phyloP scores from a whole-genome alignment of 2,797 vertebrate species.

The Argentina silus region DNA sequence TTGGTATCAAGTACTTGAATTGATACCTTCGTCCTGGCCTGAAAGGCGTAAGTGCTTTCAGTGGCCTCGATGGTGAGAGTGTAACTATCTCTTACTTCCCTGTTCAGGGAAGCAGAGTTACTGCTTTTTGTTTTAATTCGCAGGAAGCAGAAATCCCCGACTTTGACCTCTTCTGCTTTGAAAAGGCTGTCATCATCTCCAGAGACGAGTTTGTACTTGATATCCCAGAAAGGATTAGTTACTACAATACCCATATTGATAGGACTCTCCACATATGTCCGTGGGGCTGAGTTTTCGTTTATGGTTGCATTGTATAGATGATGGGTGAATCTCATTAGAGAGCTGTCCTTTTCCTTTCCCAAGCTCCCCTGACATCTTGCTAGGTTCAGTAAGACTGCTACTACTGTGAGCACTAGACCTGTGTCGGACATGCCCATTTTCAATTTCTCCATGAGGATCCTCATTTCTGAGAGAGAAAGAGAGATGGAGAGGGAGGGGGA shows the following conservation, averaged over 20 bases:
- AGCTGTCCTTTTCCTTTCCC: conserved; percentile 73
- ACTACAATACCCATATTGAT: conserved; percentile 90
- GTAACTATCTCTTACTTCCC: conserved; percentile 91
- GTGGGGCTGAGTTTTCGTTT: conserved; percentile 92
- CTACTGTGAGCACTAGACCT: conserved; percentile 53
- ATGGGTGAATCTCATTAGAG: conserved; percentile 86
- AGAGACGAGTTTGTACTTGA: conserved; percentile 85
- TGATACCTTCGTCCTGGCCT: conserved; percentile 86
- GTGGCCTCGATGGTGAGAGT: conserved; percentile 87
- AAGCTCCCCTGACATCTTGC: conserved; percentile 60
- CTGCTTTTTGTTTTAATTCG: conserved; percentile 89
- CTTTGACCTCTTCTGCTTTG: conserved; percentile 82
- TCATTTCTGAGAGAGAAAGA: conserved; percentile 53
- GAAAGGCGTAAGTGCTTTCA: conserved; percentile 78
- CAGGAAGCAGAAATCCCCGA: conserved; percentile 95
- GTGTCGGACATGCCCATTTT: conserved; percentile 69
- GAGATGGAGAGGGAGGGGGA: conserved; percentile 2
- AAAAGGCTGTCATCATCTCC: conserved; percentile 87
- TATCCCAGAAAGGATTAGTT: conserved; percentile 78
- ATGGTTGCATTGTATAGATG: conserved; percentile 91
- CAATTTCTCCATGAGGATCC: conserved; percentile 52
- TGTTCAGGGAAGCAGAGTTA: conserved; percentile 87
- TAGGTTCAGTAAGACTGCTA: conserved; percentile 62
- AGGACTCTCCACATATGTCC: conserved; percentile 86
- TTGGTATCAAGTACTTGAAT: conserved; percentile 92